phyloP scores from a whole-genome alignment of 1,140 invertebrate species.

The Trichonephila inaurata region DNA sequence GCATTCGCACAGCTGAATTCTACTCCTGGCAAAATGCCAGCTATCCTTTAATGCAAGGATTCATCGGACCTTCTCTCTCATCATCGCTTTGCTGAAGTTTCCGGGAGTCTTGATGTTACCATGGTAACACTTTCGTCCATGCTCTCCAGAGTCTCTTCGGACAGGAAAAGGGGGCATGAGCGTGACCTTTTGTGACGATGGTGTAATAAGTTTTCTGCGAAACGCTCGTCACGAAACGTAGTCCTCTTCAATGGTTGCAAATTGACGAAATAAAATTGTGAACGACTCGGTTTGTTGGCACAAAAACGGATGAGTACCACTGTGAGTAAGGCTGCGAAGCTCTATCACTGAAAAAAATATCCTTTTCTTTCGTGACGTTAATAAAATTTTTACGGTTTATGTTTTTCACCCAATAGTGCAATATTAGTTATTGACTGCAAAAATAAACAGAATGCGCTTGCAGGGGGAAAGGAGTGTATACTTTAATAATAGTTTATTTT shows the following conservation, averaged over 20 bases:
- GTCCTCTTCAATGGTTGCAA: background rate
- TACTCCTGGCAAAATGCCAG: slow-evolving; percentile 11
- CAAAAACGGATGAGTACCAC: background rate
- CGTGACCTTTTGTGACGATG: slow-evolving; percentile 48
- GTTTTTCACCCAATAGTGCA: too few species aligned
- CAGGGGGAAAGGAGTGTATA: too few species aligned
- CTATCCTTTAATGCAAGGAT: slow-evolving; percentile 1
- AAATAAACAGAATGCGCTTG: too few species aligned
- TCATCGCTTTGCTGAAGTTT: slow-evolving; percentile 38
- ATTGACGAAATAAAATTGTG: slow-evolving; percentile 28
- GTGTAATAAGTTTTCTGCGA: slow-evolving; percentile 37
- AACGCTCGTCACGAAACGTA: slow-evolving; percentile 13
- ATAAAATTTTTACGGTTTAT: background rate
- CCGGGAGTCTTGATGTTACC: slow-evolving; percentile 29
- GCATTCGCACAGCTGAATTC: background rate
- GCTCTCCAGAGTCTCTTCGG: slow-evolving; percentile 24
- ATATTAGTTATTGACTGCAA: too few species aligned
- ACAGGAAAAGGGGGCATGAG: slow-evolving; percentile 15
- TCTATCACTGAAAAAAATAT: background rate
- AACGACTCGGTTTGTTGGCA: background rate
- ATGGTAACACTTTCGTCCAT: slow-evolving; percentile 29
- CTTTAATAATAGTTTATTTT: too few species aligned
- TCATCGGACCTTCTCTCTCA: background rate
- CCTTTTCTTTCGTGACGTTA: background rate
- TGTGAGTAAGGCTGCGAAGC: background rate